A percentile compares a stretch with the other conserved stretches of the same genome.
phyloP scores from a whole-genome alignment of 2,888 invertebrate genomes.

The Agriopis aurantiaria region DNA sequence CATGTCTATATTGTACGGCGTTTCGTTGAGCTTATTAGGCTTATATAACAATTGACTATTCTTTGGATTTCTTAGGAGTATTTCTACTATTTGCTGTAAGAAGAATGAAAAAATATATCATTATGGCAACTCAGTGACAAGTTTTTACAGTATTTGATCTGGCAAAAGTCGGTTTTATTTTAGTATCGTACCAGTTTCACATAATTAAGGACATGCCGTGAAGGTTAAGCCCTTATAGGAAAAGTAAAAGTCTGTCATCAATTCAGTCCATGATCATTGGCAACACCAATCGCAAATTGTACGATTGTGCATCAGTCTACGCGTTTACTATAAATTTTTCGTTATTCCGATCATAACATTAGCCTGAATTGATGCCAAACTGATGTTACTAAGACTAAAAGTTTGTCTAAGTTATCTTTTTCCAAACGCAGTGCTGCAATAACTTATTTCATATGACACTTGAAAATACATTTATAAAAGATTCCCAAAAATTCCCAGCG shows the following conservation, averaged over 20 bases:
- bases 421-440: neutral
- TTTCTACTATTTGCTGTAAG: slow-evolving; percentile 93
- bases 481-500: neutral
- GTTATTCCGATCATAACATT: too few species aligned
- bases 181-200: too few species aligned
- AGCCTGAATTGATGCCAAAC: too few species aligned
- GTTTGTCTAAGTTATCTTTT: neutral
- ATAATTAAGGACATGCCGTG: too few species aligned
- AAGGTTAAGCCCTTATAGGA: too few species aligned
- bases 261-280: too few species aligned
- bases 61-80: slow-evolving; percentile 97
- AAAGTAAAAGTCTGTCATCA: too few species aligned
- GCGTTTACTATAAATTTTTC: too few species aligned
- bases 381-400: neutral
- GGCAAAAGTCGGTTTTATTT: neutral
- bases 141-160: too few species aligned
- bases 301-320: too few species aligned
- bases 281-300: too few species aligned
- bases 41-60: slow-evolving; percentile 97
- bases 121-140: neutral
- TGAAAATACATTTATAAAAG: neutral
- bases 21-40: slow-evolving; percentile 97
- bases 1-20: slow-evolving; percentile 99
- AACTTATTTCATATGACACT: neutral
- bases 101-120: slow-evolving; percentile 25